These are phyloP conservation scores for Hydropsyche tenuis DNA, from an alignment of 1,140 invertebrate genomes.

Conservation along the genomic window DNA sequence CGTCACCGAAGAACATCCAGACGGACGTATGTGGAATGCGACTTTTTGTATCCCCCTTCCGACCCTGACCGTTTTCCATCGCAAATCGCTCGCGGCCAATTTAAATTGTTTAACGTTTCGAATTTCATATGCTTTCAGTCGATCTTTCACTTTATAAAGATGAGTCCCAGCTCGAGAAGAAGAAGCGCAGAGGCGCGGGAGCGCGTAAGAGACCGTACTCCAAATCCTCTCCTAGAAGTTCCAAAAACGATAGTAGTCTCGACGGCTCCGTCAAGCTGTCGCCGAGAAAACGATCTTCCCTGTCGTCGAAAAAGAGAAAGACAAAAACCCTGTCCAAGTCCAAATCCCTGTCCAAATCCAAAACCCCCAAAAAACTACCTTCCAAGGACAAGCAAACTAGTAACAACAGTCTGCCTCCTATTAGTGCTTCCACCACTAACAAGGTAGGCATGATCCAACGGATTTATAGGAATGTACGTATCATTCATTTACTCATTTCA, in stretches of 20 bases:
- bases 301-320: conserved; percentile 47
- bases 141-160: conserved; percentile 81
- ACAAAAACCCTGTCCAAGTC: conserved; percentile 53
- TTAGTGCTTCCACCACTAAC: conserved; percentile 56
- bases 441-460: conserved; percentile 66
- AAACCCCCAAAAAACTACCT: conserved; percentile 9
- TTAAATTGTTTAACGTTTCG: not conserved
- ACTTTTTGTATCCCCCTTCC: no score
- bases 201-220: conserved; percentile 57
- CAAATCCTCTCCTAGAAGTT: conserved; percentile 53
- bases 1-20: conserved; percentile 83
- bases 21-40: conserved; percentile 72
- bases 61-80: not conserved
- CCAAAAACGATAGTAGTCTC: conserved; percentile 47
- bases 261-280: conserved; percentile 53
- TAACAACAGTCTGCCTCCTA: conserved; percentile 39
- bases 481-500: conserved; percentile 54
- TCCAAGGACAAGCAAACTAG: conserved; percentile 34
- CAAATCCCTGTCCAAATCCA: conserved; percentile 53
- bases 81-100: not conserved
- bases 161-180: conserved; percentile 78
- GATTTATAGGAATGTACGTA: conserved; percentile 66
- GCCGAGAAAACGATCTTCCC: conserved; percentile 48
- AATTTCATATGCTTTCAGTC: conserved; percentile 65
- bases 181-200: conserved; percentile 58